Conservation (phyloP, 2,113 vertebrate species). For the Sceloporus tristichus region DNA sequence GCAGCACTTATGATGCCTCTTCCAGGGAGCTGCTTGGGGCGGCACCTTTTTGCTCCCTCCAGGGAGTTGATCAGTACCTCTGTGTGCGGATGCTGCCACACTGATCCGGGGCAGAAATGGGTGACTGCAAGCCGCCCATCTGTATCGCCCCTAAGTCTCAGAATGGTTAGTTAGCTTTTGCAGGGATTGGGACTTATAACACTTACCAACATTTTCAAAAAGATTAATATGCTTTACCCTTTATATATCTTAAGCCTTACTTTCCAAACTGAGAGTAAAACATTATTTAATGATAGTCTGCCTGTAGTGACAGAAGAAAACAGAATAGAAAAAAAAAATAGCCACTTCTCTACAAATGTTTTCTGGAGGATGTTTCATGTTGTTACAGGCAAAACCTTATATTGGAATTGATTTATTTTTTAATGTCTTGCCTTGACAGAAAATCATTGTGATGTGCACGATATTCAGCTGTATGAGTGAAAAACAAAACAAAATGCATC, state of each 20-base stretch:
- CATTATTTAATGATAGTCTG: conserved; percentile 7
- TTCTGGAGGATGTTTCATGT: conserved; percentile 8
- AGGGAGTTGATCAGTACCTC: too few relatives aligned
- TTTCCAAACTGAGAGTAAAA: conserved; percentile 22
- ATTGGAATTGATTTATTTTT: neutral
- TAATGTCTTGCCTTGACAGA: conserved; percentile 33
- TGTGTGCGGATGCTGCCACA: too few relatives aligned
- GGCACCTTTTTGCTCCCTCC: too few relatives aligned
- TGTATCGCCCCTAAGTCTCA: neutral
- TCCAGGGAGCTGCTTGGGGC: too few relatives aligned
- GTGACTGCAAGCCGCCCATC: too few relatives aligned
- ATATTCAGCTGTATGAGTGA: neutral
- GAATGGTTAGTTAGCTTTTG: conserved; percentile 36
- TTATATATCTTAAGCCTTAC: conserved; percentile 38
- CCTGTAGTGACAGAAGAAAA: conserved; percentile 25
- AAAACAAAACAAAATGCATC: neutral
- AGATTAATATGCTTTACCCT: conserved; percentile 44
- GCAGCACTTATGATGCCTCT: too few relatives aligned
- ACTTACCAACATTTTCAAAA: conserved; percentile 46
- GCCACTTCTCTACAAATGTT: conserved; percentile 46
- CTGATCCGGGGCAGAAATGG: too few relatives aligned
- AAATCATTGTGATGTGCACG: conserved; percentile 13
- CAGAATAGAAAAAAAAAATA: conserved; percentile 26
- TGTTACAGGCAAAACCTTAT: neutral
- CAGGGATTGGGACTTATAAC: conserved; percentile 27